Evolutionary conservation across 1,140 invertebrate species (phyloP).

Genomic region (Pogonomyrmex barbatus): DNA sequence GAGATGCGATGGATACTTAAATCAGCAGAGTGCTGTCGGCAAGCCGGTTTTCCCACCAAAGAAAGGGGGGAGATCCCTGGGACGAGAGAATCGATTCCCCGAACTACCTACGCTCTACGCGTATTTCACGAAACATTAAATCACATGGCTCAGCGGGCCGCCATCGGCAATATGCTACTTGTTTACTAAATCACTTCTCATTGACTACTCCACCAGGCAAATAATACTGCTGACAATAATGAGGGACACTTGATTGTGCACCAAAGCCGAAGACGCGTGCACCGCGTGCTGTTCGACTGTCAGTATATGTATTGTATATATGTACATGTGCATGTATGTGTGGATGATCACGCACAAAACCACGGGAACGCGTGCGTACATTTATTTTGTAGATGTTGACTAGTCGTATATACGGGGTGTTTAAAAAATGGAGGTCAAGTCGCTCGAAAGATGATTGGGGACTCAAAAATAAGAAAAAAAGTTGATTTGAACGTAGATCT

Average conservation of each 20-base stretch:
- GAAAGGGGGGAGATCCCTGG: slow-evolving; percentile 43
- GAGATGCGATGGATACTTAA: slow-evolving; percentile 38
- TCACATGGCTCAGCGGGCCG: slow-evolving; percentile 76
- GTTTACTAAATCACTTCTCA: slow-evolving; percentile 81
- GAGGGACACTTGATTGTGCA: slow-evolving; percentile 79
- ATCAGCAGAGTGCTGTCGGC: slow-evolving; percentile 39
- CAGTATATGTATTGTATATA: background rate
- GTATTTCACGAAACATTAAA: slow-evolving; percentile 74
- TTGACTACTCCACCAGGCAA: slow-evolving; percentile 76
- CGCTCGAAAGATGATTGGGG: too few relatives aligned
- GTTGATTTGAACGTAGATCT: too few relatives aligned
- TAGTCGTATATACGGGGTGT: background rate
- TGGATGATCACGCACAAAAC: slow-evolving; percentile 25
- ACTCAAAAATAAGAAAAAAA: too few relatives aligned
- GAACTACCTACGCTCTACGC: slow-evolving; percentile 9
- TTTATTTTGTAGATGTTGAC: slow-evolving; percentile 15
- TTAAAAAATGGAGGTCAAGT: too few relatives aligned
- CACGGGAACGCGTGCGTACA: background rate
- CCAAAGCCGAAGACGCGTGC: slow-evolving; percentile 78
- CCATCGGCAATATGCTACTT: slow-evolving; percentile 83
- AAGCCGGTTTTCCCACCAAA: slow-evolving; percentile 44
- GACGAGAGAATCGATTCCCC: slow-evolving; percentile 63
- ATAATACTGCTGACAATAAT: slow-evolving; percentile 75
- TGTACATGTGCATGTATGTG: slow-evolving; percentile 5
- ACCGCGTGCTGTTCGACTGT: slow-evolving; percentile 22